Percentiles rank a stretch among this genome's conserved stretches.
phyloP scores from a whole-genome alignment of 2,888 invertebrate genomes.

The Cryptus armator region DNA sequence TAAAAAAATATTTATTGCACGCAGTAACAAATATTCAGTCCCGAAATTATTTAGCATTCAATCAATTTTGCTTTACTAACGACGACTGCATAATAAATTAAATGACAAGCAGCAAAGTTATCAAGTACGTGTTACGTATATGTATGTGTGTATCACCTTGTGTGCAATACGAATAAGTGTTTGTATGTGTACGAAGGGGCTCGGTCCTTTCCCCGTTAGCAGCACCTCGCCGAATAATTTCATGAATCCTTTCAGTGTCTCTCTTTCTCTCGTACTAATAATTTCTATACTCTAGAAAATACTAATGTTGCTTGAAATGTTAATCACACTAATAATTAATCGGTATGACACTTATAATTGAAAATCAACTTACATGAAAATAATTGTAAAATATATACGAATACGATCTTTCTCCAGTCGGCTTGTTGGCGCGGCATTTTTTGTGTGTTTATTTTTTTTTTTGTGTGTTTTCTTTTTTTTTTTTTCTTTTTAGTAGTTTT shows the following conservation, averaged over 20 bases:
- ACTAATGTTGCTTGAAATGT: neutral
- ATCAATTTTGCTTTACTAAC: neutral
- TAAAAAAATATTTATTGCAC: neutral
- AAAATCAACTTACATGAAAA: conserved; percentile 82
- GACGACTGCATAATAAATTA: neutral
- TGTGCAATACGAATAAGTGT: conserved; percentile 7
- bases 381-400: conserved; percentile 83
- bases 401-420: conserved; percentile 81
- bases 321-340: neutral
- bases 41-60: neutral
- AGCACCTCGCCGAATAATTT: conserved; percentile 17
- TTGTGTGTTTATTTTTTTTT: conserved; percentile 56
- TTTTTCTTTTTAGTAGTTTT: conserved; percentile 29
- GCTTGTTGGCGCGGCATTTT: conserved; percentile 79
- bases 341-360: conserved; percentile 9
- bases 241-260: neutral
- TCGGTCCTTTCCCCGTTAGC: conserved; percentile 39
- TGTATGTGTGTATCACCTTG: conserved; percentile 3
- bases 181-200: conserved; percentile 49
- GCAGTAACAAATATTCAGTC: neutral
- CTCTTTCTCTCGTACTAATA: neutral
- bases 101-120: neutral
- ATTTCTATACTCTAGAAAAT: neutral
- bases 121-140: conserved; percentile 25
- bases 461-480: conserved; percentile 51